These are phyloP conservation scores for Bufo gargarizans DNA, from an alignment of 2,113 vertebrate genomes.

Conservation along the genomic window DNA sequence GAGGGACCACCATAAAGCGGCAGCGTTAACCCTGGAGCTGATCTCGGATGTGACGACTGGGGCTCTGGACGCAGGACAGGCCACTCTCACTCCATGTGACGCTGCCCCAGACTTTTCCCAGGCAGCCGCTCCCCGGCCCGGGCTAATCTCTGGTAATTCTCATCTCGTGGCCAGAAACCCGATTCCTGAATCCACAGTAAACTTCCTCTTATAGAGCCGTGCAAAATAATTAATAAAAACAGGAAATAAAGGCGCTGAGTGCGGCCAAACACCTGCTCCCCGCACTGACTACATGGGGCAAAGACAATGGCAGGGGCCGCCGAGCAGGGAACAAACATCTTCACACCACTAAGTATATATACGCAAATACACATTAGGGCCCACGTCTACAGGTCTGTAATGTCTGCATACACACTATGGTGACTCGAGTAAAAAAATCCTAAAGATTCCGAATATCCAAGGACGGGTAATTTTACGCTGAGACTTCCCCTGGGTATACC, in stretches of 20 bases:
- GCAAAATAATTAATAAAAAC: slow-evolving; percentile 6
- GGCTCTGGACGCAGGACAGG: background rate
- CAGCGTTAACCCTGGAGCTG: background rate
- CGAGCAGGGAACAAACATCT: background rate
- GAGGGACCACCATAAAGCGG: background rate
- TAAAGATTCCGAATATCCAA: too few species aligned
- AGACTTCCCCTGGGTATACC: too few species aligned
- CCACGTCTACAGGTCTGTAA: too few species aligned
- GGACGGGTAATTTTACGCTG: too few species aligned
- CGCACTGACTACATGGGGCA: background rate
- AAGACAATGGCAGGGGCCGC: background rate
- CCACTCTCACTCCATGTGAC: background rate
- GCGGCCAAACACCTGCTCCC: background rate
- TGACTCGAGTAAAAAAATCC: too few species aligned
- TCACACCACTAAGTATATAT: background rate
- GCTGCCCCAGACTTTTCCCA: slow-evolving; percentile 35
- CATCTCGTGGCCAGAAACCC: slow-evolving; percentile 17
- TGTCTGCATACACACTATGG: too few species aligned
- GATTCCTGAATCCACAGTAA: slow-evolving; percentile 3
- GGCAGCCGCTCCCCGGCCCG: background rate
- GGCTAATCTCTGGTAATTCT: slow-evolving; percentile 18
- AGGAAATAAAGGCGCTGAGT: slow-evolving; percentile 39
- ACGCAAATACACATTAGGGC: too few species aligned
- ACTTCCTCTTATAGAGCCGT: slow-evolving; percentile 48
- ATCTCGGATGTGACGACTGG: background rate